Evolutionary conservation across 2,797 vertebrate species (phyloP), one percentile per base, ranked within the genome.

Genomic region (Gastrophryne carolinensis): DNA sequence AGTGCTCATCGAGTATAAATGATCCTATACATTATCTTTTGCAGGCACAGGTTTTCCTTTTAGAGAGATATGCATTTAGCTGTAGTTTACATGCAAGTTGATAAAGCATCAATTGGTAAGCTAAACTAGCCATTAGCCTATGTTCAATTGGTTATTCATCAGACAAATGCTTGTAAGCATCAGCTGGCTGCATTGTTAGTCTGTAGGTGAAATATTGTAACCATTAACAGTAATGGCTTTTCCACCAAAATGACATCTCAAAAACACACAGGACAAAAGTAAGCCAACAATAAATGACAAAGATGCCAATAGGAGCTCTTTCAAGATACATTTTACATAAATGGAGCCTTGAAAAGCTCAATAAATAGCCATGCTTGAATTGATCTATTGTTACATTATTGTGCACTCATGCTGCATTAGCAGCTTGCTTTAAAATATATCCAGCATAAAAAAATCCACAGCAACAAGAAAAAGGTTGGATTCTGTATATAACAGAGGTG

Each of bases 61-160:
- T 2, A 30, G 1, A 15, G 10, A 27, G 21, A 39, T 68, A 39
- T 68, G 32, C 65, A 68, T 68, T 27, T 37, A 32, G 10, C 29
- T 34, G 50, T 9, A 24, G 21, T 41, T 19, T 68, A 17, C 9
- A 11, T 56, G 50, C 29, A n/a, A n/a, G 65, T 24, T 54, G 65
- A 27, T 37, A 41, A 56, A 54, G 65, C 29, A 50, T 19, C 53
- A 56, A 39, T 54, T 68, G 29, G 23, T 56, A 68, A 56, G 65
- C 65, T 41, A 26, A 32, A 68, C 54, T 54, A 52, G 39, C 65
- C 65, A 68, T 68, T 68, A 68, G 65, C 65, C 50, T 39, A 39
- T 68, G 50, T 35, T 68, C 50, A 12, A 41, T 54, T 54, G 50
- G 32, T 32, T 68, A 26, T 68, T 54, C 23, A 68, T 68, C 65